Percentiles rank a stretch among this genome's conserved stretches.
Evolutionary conservation across 2,888 invertebrate species (phyloP).

Genomic region (Drosophila cognata): DNA sequence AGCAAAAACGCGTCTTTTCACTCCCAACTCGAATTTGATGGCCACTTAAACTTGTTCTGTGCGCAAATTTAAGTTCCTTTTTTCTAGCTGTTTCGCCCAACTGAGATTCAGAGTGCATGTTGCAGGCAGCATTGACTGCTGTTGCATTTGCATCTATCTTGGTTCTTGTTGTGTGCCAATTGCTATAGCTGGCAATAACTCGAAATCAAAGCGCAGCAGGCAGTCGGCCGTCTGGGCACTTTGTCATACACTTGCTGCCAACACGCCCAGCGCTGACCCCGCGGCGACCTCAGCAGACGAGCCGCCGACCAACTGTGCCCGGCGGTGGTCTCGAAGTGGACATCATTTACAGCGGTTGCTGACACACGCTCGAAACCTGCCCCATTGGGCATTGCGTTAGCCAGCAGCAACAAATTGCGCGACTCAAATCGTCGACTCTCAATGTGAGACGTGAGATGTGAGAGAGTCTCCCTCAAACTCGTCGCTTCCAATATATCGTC

Average conservation of each 20-base stretch:
- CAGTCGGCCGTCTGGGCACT: constrained; percentile 45
- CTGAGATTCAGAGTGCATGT: constrained; percentile 61
- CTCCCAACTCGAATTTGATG: constrained; percentile 13
- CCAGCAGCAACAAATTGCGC: constrained; percentile 57
- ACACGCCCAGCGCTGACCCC: constrained; percentile 66
- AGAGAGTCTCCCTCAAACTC: constrained; percentile 11
- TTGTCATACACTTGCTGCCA: constrained; percentile 63
- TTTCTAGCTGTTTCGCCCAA: constrained; percentile 68
- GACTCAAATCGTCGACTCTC: constrained; percentile 32
- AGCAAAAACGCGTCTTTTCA: constrained; percentile 42
- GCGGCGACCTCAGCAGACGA: constrained; percentile 38
- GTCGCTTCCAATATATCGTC: constrained; percentile 57
- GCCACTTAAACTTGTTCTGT: constrained; percentile 77
- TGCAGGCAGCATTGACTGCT: constrained; percentile 9
- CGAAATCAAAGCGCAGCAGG: constrained; percentile 79
- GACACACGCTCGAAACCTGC: constrained; percentile 70
- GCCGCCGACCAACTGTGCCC: constrained; percentile 2
- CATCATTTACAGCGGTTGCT: constrained; percentile 75
- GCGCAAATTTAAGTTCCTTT: constrained; percentile 76
- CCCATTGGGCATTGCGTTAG: constrained; percentile 60
- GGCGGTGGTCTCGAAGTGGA: constrained; percentile 52
- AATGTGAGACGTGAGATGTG: constrained; percentile 4
- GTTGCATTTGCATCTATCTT: constrained; percentile 27
- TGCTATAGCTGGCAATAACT: constrained; percentile 76
- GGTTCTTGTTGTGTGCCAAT: constrained; percentile 29